These are phyloP conservation scores for Heliocidaris erythrogramma DNA, from an alignment of 35 echinoderm and acorn worm species.

Conservation along the genomic window DNA sequence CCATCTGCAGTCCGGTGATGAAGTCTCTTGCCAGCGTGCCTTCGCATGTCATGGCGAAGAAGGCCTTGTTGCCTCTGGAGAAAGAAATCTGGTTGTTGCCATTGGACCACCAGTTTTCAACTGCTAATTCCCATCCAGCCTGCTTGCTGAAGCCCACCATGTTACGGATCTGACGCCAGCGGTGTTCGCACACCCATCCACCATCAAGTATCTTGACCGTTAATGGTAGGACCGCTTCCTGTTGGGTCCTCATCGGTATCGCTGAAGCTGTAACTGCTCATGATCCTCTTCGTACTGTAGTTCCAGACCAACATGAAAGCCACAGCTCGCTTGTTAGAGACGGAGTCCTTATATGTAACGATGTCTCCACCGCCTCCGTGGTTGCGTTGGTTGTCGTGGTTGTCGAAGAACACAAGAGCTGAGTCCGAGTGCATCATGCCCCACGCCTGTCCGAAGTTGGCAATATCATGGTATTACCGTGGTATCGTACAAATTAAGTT, in stretches of 20 bases:
- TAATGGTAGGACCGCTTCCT: conserved; percentile 47
- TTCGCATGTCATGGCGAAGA: conserved; percentile 65
- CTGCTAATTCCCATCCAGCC: conserved; percentile 28
- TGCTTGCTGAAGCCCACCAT: conserved; percentile 67
- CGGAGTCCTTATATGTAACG: conserved; percentile 68
- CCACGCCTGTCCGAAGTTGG: conserved; percentile 76
- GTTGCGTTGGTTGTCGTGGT: conserved; percentile 85
- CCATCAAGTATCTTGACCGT: conserved; percentile 59
- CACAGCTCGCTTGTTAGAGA: conserved; percentile 74
- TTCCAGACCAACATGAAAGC: conserved; percentile 89
- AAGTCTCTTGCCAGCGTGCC: conserved; percentile 27
- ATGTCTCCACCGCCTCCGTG: conserved; percentile 73
- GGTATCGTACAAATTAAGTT: too few relatives aligned
- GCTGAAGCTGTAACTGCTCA: conserved; percentile 81
- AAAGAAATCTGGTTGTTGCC: conserved; percentile 75
- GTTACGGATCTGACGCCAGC: conserved; percentile 72
- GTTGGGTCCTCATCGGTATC: conserved; percentile 66
- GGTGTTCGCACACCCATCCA: conserved; percentile 94
- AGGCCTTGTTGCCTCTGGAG: conserved; percentile 71
- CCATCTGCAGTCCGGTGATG: conserved; percentile 61
- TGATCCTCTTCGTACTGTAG: conserved; percentile 75
- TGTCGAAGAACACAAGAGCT: conserved; percentile 81
- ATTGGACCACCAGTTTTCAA: conserved; percentile 85
- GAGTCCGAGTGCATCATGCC: conserved; percentile 62
- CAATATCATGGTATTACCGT: too few relatives aligned